Evolutionary conservation across 2,113 vertebrate species (phyloP), one percentile per base, ranked within the genome.

Genomic region (Eolophus roseicapilla): DNA sequence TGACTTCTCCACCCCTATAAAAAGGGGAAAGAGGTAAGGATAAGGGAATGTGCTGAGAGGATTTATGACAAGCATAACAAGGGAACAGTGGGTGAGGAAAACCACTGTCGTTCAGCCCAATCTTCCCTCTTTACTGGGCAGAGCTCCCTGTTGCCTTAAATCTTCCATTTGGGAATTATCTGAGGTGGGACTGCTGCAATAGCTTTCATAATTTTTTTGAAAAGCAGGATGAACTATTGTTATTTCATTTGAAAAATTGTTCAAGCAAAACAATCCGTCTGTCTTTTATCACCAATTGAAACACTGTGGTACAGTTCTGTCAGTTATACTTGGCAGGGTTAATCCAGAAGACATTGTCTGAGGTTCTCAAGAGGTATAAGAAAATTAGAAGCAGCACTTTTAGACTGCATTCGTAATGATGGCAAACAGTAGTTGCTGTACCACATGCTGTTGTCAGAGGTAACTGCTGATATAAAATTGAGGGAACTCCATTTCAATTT

Each of bases 31-130:
- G 5, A 29, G 7, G 3, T 43, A 8, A 89, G 11, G 3, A 11
- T 53, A 37, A 52, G 2, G 23, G 10, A 49, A 2, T 12, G 12
- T 47, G 11, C 14, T 82, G 21, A 41, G 25, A 53, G 23, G 20
- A 59, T 52, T 13, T 10, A 23, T 3, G 31, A 27, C 6, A 52
- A 41, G 57, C 2, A 6, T 28, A 44, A 15, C 2, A 12, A 53
- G 4, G 15, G 18, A 79, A 41, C 1, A 70, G 11, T 11, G 7
- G 16, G 28, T 67, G 23, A 57, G 23, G 6, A 60, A 23, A 59
- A 6, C 5, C 9, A 6, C 25, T 64, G 4, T 59, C 2, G 0
- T 6, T 57, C 13, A 37, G 20, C 10, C 13, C 71, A 11, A 7
- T 82, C 41, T 80, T 80, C 43, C 17, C 15, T 74, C 27, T 7